These are phyloP conservation scores for Florisuga fusca DNA, from an alignment of 2,797 vertebrate species.

Conservation along the genomic window DNA sequence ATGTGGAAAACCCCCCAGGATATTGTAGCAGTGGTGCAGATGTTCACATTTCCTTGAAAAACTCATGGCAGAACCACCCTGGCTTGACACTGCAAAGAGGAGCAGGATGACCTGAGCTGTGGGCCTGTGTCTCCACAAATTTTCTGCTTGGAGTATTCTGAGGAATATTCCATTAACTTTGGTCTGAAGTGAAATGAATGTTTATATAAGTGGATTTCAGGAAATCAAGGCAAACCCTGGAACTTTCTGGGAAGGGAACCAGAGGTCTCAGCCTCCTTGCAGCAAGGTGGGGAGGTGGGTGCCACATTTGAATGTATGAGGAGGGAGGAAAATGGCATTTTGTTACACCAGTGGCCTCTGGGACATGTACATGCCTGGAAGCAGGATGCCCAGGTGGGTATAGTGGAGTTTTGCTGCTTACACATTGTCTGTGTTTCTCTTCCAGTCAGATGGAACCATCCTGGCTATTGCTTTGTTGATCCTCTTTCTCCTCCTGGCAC, in stretches of 20 bases:
- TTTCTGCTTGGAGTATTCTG: neutral
- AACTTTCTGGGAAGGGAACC: neutral
- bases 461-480: conserved; percentile 94
- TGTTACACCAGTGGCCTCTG: neutral
- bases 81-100: neutral
- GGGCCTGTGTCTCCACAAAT: neutral
- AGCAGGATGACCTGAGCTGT: neutral
- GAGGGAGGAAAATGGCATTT: neutral
- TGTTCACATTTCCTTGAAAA: neutral
- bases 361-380: neutral
- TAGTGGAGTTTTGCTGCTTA: neutral
- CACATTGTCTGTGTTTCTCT: neutral
- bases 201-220: neutral
- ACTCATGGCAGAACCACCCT: neutral
- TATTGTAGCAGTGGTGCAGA: rapidly evolving
- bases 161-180: neutral
- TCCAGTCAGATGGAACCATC: conserved; percentile 94
- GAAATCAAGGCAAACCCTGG: neutral
- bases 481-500: conserved; percentile 91
- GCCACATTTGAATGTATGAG: neutral
- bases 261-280: neutral
- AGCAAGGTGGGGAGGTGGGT: rapidly evolving
- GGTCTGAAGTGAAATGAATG: neutral
- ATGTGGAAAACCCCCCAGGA: neutral
- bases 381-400: too few species aligned